These are phyloP conservation scores for Pristis pectinata DNA, from an alignment of 2,797 vertebrate species.

Conservation along the genomic window DNA sequence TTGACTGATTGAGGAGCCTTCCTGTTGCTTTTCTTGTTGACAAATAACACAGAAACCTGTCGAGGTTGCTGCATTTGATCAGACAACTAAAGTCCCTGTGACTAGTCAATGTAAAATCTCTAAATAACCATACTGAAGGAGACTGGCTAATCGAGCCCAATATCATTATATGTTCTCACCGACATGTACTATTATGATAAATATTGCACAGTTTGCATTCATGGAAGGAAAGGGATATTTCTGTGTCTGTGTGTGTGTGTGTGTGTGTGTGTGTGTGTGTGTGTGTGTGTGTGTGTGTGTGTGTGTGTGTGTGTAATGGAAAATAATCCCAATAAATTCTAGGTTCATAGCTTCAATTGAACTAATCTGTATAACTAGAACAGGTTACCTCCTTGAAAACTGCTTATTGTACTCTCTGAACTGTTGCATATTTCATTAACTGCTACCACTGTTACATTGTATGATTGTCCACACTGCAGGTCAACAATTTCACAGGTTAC, in stretches of 20 bases:
- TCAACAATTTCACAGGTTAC: conserved; percentile 52
- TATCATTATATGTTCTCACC: background rate
- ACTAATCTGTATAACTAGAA: background rate
- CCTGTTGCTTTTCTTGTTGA: background rate
- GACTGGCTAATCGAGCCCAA: background rate
- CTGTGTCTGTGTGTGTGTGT: background rate
- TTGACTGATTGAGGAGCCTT: background rate
- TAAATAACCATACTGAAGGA: no score
- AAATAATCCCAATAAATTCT: background rate
- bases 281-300: no score
- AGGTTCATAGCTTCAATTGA: background rate
- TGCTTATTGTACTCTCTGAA: conserved; percentile 43
- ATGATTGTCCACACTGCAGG: conserved; percentile 57
- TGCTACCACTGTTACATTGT: conserved; percentile 53
- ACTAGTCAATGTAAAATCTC: no score
- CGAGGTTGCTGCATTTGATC: background rate
- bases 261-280: no score
- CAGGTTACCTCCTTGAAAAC: conserved; percentile 54
- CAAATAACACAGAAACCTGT: background rate
- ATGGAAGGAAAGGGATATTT: background rate
- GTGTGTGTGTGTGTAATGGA: no score
- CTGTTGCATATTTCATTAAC: conserved; percentile 52
- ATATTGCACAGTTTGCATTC: background rate
- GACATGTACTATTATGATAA: background rate
- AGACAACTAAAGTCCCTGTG: background rate